Base-by-base conservation (phyloP, 2,888 invertebrate genomes). In the Latrodectus hesperus region DNA sequence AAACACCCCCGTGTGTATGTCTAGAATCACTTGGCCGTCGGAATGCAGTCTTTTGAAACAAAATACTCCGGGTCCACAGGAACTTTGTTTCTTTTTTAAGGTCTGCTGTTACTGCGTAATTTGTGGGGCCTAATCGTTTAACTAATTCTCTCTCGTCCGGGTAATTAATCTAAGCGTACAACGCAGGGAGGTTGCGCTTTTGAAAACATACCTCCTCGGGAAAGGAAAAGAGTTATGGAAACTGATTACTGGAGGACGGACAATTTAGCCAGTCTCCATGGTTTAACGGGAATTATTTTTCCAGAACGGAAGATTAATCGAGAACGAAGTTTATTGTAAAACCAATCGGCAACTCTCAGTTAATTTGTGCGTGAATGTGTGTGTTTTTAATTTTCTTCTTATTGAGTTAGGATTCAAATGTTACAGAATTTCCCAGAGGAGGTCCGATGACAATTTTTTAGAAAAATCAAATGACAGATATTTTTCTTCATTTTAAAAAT, bases 21-120 rank as follows among this genome's bases (percentile, higher is more conserved):
- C 75, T 64, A 51, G 53, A 60, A 76, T 76, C 76, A 64, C 51
- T 76, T 60, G 60, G n/a, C 60, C 71, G 22, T 16, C 53, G 84
- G 84, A 78, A 84, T 84, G 84, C 72, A 71, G 68, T 38, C 70
- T 64, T 80, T 68, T 80, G 68, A 85, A 85, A 85, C 85, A 74
- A 79, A 79, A 71, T 70, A 26, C 76, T 52, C n/a, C 12, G 70
- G 55, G 17, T 64, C 17, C 60, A 38, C n/a, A 17, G 22, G 53
- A 68, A 17, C 55, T 75, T 81, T 22, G 16, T 65, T 67, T 51
- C 17, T 22, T 51, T 49, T 75, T 75, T 75, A 26, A 49, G 53
- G 72, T 71, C 17, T 60, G 60, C 77, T 83, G 70, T 83, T 76
- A 70, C 65, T 77, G 60, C 77, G 84, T 84, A 84, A 71, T 77